Evolutionary conservation across 2,797 vertebrate genomes (phyloP), one percentile per base, ranked within the genome.

Genomic region (Sebastiscus tertius): DNA sequence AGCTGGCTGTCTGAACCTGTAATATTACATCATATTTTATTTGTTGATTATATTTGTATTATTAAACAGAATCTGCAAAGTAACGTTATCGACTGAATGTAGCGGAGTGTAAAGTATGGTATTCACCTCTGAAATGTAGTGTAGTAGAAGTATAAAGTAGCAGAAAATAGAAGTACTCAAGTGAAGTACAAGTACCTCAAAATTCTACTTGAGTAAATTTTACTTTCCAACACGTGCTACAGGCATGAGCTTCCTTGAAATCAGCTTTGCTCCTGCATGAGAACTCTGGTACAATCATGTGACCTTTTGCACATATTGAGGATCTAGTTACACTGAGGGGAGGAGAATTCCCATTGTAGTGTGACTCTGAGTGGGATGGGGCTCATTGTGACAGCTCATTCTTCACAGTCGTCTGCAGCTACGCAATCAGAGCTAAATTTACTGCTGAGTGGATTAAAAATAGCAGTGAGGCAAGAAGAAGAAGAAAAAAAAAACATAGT

Each of bases 361-460:
- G 0, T 34, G 26, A 77, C 26, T 65, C 46, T 78, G 78, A 76
- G 78, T 63, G 72, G 84, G 79, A 81, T 8, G 31, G 33, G 24
- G 34, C 52, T 77, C 52, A 10, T 60, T 10, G 20, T 80, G 76
- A 78, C 76, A 29, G 34, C 52, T 77, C 55, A 52, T 85, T 77
- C 80, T 72, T 77, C 29, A 46, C 62, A 36, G 64, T 64, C n/a
- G 5, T 68, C 52, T 79, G 56, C 24, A 49, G 65, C 75, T 26
- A 77, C 74, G 68, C 80, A 89, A 85, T 82, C 87, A 7, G 56
- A 84, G 87, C 87, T 93, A 91, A 82, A 92, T 89, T 78, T 85
- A 81, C 81, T 66, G 73, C 87, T 82, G 79, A 79, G 66, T 60
- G 82, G 63, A 80, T 86, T 89, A 91, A 91, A 93, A 95, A 92